A percentile compares a stretch with the other conserved stretches of the same genome.
phyloP scores from a whole-genome alignment of 2,888 invertebrate species.

The Drosophila percnosoma region DNA sequence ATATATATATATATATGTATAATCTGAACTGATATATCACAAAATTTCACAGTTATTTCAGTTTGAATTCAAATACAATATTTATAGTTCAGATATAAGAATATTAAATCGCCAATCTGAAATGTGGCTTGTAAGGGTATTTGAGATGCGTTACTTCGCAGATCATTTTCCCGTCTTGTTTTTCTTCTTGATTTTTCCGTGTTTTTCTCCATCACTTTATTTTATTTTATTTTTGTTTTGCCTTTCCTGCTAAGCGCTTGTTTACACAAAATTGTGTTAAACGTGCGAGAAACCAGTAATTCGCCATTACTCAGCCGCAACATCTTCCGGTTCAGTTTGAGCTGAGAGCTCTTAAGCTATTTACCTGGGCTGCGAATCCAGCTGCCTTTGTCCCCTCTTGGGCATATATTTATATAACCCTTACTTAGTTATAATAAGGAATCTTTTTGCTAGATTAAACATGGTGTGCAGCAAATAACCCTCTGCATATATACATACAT shows the following conservation, averaged over 20 bases:
- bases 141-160: background rate
- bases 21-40: too few relatives aligned
- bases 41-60: background rate
- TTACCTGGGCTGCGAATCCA: conserved; percentile 35
- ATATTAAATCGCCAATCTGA: background rate
- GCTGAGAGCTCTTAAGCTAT: conserved; percentile 9
- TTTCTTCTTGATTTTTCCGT: conserved; percentile 1
- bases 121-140: conserved; percentile 8
- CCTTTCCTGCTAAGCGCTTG: conserved; percentile 42
- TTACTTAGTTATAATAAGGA: conserved; percentile 73
- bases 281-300: conserved; percentile 76
- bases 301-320: conserved; percentile 67
- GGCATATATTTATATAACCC: conserved; percentile 27
- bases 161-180: background rate
- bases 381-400: conserved; percentile 16
- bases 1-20: too few relatives aligned
- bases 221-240: conserved; percentile 13
- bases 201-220: background rate
- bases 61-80: too few relatives aligned
- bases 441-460: conserved; percentile 57
- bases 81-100: background rate
- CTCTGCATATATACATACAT: conserved; percentile 40
- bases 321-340: conserved; percentile 13
- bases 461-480: conserved; percentile 44
- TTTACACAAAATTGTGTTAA: conserved; percentile 77